Evolutionary conservation across 2,888 invertebrate species (phyloP).

Genomic region (Zygothrica quintamaculata): DNA sequence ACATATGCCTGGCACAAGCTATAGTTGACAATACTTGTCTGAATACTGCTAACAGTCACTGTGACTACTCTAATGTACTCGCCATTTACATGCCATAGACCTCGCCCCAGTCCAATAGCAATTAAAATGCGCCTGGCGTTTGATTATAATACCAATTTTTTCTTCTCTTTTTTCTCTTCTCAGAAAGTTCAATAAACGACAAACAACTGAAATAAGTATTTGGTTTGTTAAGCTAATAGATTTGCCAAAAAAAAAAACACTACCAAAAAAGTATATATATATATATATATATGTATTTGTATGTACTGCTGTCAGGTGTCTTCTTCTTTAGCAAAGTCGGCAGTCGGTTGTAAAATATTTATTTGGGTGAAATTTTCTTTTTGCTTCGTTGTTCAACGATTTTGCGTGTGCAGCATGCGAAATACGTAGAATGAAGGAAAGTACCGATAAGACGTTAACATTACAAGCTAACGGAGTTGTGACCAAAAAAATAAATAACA

Average conservation of each 20-base stretch:
- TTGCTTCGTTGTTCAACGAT: constrained; percentile 30
- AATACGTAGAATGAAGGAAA: constrained; percentile 68
- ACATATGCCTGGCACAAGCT: constrained; percentile 70
- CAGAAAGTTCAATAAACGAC: constrained; percentile 70
- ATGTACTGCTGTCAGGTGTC: constrained; percentile 56
- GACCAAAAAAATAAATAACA: constrained; percentile 38
- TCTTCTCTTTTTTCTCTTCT: constrained; percentile 23
- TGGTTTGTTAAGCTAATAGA: constrained; percentile 35
- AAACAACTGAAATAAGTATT: constrained; percentile 39
- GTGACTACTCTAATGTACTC: constrained; percentile 44
- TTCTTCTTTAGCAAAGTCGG: constrained; percentile 29
- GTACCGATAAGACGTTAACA: constrained; percentile 64
- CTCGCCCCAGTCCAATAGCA: constrained; percentile 64
- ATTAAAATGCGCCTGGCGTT: constrained; percentile 70
- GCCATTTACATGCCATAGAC: constrained; percentile 75
- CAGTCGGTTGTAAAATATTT: constrained; percentile 52
- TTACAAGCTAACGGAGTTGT: constrained; percentile 56
- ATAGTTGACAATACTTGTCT: constrained; percentile 27
- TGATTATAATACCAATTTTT: constrained; percentile 36
- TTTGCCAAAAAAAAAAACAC: constrained; percentile 66
- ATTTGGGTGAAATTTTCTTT: constrained; percentile 67
- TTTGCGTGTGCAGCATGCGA: constrained; percentile 72
- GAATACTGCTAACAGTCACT: constrained; percentile 6
- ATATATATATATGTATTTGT: constrained; percentile 12
- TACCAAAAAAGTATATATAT: constrained; percentile 10